Percentiles rank a stretch among this genome's conserved stretches.
These are phyloP conservation scores for Aurelia coerulea DNA, from an alignment of 30 jellyfish, hydroid and myxozoan genomes.

Conservation along the genomic window DNA sequence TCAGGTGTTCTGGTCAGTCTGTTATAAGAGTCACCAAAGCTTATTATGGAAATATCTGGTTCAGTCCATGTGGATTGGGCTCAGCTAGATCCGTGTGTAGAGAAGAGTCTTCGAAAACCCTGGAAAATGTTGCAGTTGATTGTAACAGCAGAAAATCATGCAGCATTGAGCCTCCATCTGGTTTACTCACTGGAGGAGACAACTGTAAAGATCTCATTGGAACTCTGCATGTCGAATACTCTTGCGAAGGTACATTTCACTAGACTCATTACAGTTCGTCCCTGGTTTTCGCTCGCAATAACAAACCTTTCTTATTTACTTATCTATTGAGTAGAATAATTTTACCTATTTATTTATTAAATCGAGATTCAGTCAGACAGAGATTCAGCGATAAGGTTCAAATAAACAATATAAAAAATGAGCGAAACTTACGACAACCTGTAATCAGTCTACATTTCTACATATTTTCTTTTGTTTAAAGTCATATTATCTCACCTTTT, in stretches of 20 bases:
- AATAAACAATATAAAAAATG: too few relatives aligned
- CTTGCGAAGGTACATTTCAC: slow-evolving; percentile 62
- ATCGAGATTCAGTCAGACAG: too few relatives aligned
- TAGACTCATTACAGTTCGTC: too few relatives aligned
- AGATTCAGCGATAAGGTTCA: too few relatives aligned
- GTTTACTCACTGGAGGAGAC: neutral
- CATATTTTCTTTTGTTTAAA: too few relatives aligned
- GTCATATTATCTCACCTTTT: too few relatives aligned
- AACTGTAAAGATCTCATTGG: slow-evolving; percentile 18
- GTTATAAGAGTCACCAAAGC: slow-evolving; percentile 52
- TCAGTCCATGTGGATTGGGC: slow-evolving; percentile 79
- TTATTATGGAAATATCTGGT: slow-evolving; percentile 71
- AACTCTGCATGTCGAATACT: slow-evolving; percentile 50
- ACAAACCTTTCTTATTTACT: too few relatives aligned
- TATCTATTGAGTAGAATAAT: too few relatives aligned
- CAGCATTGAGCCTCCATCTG: neutral
- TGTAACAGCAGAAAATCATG: slow-evolving; percentile 64
- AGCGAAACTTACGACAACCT: too few relatives aligned
- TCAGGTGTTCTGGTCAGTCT: slow-evolving; percentile 35
- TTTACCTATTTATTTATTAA: too few relatives aligned
- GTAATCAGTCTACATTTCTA: too few relatives aligned
- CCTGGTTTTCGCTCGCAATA: too few relatives aligned
- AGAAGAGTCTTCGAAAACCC: slow-evolving; percentile 40
- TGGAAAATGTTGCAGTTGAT: slow-evolving; percentile 14
- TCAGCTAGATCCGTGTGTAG: slow-evolving; percentile 44